Conservation (phyloP, 1,140 invertebrate genomes). For the Temnothorax longispinosus region DNA sequence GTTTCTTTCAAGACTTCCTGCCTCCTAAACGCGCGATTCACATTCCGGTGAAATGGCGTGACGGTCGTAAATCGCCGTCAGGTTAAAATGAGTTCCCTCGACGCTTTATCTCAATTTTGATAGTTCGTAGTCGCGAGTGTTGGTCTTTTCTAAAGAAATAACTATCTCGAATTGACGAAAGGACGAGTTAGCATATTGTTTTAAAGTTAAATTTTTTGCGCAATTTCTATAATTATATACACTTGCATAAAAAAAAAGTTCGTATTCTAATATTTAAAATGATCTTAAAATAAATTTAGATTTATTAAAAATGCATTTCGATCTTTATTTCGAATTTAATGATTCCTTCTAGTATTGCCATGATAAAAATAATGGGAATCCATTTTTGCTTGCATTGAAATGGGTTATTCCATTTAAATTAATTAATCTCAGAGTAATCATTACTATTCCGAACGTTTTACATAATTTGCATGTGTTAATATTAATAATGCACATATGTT, state of each 20-base stretch:
- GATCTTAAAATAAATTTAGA: background rate
- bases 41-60: background rate
- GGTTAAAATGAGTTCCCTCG: background rate
- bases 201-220: background rate
- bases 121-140: background rate
- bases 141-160: background rate
- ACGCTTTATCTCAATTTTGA: background rate
- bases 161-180: background rate
- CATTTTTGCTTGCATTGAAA: background rate
- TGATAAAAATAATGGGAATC: background rate
- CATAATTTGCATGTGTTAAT: background rate
- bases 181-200: background rate
- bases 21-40: constrained; percentile 2
- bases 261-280: background rate
- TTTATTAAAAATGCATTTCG: background rate
- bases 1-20: too few species aligned
- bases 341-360: background rate
- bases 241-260: background rate
- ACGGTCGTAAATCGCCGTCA: background rate
- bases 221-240: background rate
- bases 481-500: constrained; percentile 1
- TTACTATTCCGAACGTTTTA: background rate
- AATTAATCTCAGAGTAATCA: background rate
- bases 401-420: background rate
- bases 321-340: background rate